A percentile compares a stretch with the other conserved stretches of the same genome.
These are phyloP conservation scores for Rallus limicola DNA, from an alignment of 2,113 vertebrate species.

Conservation along the genomic window DNA sequence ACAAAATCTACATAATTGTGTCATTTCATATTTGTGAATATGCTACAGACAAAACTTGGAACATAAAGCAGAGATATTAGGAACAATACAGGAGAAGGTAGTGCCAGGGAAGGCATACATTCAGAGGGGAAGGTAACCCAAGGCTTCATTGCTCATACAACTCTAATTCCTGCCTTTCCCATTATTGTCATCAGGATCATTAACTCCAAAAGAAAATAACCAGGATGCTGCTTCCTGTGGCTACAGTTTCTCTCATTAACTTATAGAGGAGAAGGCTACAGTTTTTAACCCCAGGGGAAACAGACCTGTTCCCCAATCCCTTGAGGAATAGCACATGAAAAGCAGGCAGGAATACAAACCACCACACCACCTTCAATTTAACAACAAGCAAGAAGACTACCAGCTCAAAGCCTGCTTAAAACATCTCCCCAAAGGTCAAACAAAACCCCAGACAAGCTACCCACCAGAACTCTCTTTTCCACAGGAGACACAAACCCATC, in stretches of 20 bases:
- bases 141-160: neutral
- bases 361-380: neutral
- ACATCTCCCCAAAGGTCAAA: neutral
- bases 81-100: neutral
- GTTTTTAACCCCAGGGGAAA: neutral
- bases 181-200: neutral
- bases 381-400: neutral
- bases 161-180: neutral
- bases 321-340: neutral
- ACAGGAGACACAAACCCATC: accelerated
- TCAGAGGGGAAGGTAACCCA: neutral
- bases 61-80: neutral
- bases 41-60: neutral
- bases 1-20: neutral
- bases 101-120: neutral
- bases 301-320: neutral
- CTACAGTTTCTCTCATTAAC: neutral
- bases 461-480: neutral
- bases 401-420: neutral
- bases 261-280: neutral
- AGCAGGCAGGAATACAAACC: neutral
- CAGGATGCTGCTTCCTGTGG: neutral
- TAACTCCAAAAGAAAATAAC: neutral
- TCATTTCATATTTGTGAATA: neutral
- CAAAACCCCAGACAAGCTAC: neutral